Evolutionary conservation across 2,888 invertebrate species (phyloP), one percentile per base, ranked within the genome.

Genomic region (Dyspetes luteomarginatus): DNA sequence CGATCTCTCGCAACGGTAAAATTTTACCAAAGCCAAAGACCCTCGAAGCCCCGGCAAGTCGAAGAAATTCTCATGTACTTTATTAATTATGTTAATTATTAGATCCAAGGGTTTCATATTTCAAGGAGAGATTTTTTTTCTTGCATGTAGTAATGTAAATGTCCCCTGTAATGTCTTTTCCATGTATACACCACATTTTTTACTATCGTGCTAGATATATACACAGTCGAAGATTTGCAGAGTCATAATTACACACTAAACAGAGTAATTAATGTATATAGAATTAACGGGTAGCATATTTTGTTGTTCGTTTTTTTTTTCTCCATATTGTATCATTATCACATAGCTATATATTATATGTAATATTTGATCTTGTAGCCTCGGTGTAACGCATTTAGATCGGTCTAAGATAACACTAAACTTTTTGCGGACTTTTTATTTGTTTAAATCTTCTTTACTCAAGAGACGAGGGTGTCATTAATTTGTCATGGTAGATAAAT

Each of bases 321-420:
- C 17, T 62, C 43, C 43, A 15, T 26, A 64, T 12, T 17, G 50
- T 58, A 50, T 45, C 43, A 5, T 2, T 36, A n/a, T n/a, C n/a
- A n/a, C n/a, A n/a, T n/a, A n/a, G n/a, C n/a, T n/a, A n/a, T 45
- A 68, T 64, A 62, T 43, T 17, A 36, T 24, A 48, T 64, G 43
- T 69, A 50, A 48, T 30, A 52, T 30, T 60, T 19, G 17, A 58
- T 75, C 82, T 83, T 76, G 84, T 85, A 84, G 87, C 89, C 89
- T 90, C 88, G 88, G 89, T 91, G 88, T 90, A 89, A 89, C 86
- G 82, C 83, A 56, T 81, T 73, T 72, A 74, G 81, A 50, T 56
- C 41, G 55, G 26, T 64, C 26, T 24, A 55, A 62, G 19, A 12
- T 56, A 50, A 71, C 45, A 50, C 48, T 77, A 79, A 58, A 65